Conservation (phyloP, 2,888 invertebrate genomes). For the Epistrophella euchroma region DNA sequence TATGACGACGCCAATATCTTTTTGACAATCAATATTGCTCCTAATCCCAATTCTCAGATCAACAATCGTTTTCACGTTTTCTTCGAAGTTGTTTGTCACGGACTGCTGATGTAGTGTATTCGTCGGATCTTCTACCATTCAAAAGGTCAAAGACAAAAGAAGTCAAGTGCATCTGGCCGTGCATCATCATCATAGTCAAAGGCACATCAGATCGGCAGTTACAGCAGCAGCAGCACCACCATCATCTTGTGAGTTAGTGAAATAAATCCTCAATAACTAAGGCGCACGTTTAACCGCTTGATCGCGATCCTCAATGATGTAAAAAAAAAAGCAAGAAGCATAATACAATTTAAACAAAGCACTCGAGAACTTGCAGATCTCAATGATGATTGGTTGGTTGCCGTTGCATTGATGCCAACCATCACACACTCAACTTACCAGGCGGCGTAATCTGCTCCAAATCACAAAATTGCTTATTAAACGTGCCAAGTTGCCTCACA, state of each 20-base stretch:
- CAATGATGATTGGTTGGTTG: constrained; percentile 2
- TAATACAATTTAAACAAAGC: constrained; percentile 28
- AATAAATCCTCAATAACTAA: constrained; percentile 67
- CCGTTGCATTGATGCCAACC: not conserved
- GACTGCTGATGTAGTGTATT: constrained; percentile 29
- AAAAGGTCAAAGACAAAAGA: constrained; percentile 66
- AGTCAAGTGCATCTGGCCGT: constrained; percentile 73
- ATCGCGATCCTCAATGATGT: constrained; percentile 65
- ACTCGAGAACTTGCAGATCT: constrained; percentile 33
- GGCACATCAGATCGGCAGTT: constrained; percentile 21
- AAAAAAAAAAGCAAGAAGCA: constrained; percentile 18
- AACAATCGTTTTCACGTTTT: constrained; percentile 61
- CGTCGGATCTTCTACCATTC: constrained; percentile 18
- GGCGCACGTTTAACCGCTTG: constrained; percentile 72
- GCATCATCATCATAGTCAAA: constrained; percentile 43
- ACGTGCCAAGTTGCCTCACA: constrained; percentile 66
- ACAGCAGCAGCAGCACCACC: not conserved
- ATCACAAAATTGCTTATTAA: constrained; percentile 75
- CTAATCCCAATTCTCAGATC: constrained; percentile 35
- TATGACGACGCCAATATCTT: not conserved
- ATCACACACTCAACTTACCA: constrained; percentile 32
- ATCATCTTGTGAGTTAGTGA: constrained; percentile 50
- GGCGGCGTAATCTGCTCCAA: constrained; percentile 74
- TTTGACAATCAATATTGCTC: constrained; percentile 23
- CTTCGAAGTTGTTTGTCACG: constrained; percentile 52